Conservation (phyloP, 2,888 invertebrate species). For the Tipula vernalis region DNA sequence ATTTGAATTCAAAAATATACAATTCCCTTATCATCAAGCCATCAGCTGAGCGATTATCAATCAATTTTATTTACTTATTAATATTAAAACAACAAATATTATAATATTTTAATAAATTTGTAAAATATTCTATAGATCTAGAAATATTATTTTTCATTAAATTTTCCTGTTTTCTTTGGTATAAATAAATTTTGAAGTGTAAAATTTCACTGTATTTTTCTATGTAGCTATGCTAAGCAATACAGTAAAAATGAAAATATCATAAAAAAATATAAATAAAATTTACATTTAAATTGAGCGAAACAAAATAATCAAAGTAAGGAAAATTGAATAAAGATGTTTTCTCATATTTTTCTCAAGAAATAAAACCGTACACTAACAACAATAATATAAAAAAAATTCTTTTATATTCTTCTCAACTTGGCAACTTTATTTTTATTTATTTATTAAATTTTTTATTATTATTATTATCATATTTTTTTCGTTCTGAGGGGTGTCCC, state of each 20-base stretch:
- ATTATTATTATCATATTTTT: not conserved
- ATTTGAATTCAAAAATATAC: not conserved
- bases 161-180: not conserved
- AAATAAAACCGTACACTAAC: not conserved
- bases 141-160: not conserved
- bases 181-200: not conserved
- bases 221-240: not conserved
- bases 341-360: not conserved
- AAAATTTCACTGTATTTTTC: not conserved
- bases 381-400: not conserved
- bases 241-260: not conserved
- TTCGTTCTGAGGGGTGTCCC: not conserved
- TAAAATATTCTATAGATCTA: not conserved
- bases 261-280: not conserved
- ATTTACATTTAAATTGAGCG: slow-evolving; percentile 4
- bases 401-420: not conserved
- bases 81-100: not conserved
- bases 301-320: slow-evolving; percentile 4
- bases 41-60: not conserved
- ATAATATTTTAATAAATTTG: not conserved
- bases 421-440: slow-evolving; percentile 4
- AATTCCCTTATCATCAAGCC: not conserved
- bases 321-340: not conserved
- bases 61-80: not conserved
- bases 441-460: slow-evolving; percentile 4